Base-by-base conservation (phyloP, 2,888 invertebrate genomes). In the Lithophane socia region DNA sequence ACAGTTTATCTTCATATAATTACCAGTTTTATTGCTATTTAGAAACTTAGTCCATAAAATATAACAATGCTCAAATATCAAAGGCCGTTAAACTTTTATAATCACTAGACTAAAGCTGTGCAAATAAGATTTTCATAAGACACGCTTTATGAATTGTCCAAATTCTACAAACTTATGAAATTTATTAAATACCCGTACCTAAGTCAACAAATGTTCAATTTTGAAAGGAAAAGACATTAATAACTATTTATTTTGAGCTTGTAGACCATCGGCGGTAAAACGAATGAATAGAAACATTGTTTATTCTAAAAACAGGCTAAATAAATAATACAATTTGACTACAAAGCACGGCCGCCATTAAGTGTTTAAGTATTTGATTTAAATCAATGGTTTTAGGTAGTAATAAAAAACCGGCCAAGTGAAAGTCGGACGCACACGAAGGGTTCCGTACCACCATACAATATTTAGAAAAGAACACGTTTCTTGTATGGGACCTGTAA, bases 61-160 rank as follows among this genome's bases (percentile, higher is more conserved):
- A 75, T 73, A 84, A 75, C 75, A 70, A 75, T 73, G 65, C 65
- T 84, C 72, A 58, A 82, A 75, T 81, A 83, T 77, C 71, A 81
- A 85, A 85, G 54, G 10, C 52, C 61, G 24, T 69, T 76, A 71
- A 84, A 85, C 73, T 85, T 85, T 73, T 85, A 72, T 85, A 77
- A 77, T 71, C 68, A 80, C 73, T 72, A 69, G 72, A 80, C 77
- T 77, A 82, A 81, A 81, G 77, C 85, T 77, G 85, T 24, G 63
- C 47, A 83, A 85, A 81, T 81, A 77, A 77, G 71, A 85, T 83
- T 85, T 75, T 81, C 68, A 65, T 63, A 80, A 84, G 69, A 84
- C 84, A 84, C 56, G 52, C 58, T 75, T 75, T 72, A 69, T 63
- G 71, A 80, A 71, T 75, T 58, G 72, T 80, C 61, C 47, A 70